Evolutionary conservation across 2,797 vertebrate species (phyloP).

Genomic region (Acanthurus leucopareius): DNA sequence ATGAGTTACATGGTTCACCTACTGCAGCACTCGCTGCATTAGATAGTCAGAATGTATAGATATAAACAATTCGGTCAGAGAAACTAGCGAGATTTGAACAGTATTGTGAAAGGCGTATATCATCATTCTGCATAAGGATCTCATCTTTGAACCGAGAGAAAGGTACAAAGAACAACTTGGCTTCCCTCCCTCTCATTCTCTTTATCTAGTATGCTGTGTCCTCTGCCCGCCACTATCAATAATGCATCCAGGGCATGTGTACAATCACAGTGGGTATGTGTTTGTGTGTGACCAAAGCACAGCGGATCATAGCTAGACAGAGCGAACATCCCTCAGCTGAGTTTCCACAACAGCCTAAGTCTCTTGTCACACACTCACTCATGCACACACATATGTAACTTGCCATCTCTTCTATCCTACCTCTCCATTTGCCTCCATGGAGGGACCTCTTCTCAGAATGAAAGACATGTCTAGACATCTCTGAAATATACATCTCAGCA

Average conservation of each 20-base stretch:
- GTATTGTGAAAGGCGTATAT: slow-evolving; percentile 44
- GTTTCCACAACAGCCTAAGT: slow-evolving; percentile 72
- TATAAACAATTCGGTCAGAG: slow-evolving; percentile 67
- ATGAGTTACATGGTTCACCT: slow-evolving; percentile 76
- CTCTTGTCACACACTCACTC: slow-evolving; percentile 69
- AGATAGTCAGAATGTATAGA: slow-evolving; percentile 58
- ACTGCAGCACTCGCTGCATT: slow-evolving; percentile 54
- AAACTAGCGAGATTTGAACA: slow-evolving; percentile 60
- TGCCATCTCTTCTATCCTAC: slow-evolving; percentile 59
- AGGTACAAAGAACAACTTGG: slow-evolving; percentile 72
- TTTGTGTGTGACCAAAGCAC: slow-evolving; percentile 79
- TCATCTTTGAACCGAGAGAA: slow-evolving; percentile 66
- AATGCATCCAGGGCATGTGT: slow-evolving; percentile 80
- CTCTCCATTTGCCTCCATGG: slow-evolving; percentile 76
- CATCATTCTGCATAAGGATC: slow-evolving; percentile 55
- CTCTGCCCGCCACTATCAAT: slow-evolving; percentile 79
- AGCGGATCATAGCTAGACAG: slow-evolving; percentile 78
- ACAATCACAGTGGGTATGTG: slow-evolving; percentile 72
- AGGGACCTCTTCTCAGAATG: slow-evolving; percentile 86
- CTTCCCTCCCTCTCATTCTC: slow-evolving; percentile 62
- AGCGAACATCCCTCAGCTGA: slow-evolving; percentile 72
- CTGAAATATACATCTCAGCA: slow-evolving; percentile 87
- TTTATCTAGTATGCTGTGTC: slow-evolving; percentile 75
- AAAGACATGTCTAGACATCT: slow-evolving; percentile 87
- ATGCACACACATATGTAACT: slow-evolving; percentile 47